Percentiles rank a stretch among this genome's conserved stretches.
Evolutionary conservation across 2,888 invertebrate genomes (phyloP).

Genomic region (Agrilus cyanescens): DNA sequence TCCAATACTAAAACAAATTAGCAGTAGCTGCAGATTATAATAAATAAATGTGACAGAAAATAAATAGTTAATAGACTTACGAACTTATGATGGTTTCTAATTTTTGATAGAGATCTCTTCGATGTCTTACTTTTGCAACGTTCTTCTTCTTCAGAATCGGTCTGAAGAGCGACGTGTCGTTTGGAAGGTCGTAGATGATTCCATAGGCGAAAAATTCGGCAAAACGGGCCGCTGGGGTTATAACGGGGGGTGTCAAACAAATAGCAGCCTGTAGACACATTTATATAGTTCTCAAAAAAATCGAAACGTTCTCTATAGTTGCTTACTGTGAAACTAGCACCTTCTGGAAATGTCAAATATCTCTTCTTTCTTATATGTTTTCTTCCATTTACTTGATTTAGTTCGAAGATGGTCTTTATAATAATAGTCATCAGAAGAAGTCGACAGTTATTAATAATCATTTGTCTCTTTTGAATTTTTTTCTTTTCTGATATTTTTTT

Average conservation of each 20-base stretch:
- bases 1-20: constrained; percentile 71
- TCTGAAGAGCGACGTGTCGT: constrained; percentile 36
- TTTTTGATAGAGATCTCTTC: constrained; percentile 56
- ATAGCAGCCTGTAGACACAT: constrained; percentile 37
- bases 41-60: neutral
- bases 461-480: too few relatives aligned
- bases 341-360: constrained; percentile 59
- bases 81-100: constrained; percentile 56
- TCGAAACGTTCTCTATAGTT: constrained; percentile 30
- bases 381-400: constrained; percentile 18
- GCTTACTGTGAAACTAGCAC: constrained; percentile 26
- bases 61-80: constrained; percentile 38
- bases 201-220: constrained; percentile 63
- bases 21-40: neutral
- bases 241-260: constrained; percentile 44
- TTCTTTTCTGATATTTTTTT: too few relatives aligned
- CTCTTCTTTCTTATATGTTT: constrained; percentile 46
- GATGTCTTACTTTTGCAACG: constrained; percentile 45
- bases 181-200: constrained; percentile 63
- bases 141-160: constrained; percentile 29
- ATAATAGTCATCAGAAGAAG: too few relatives aligned
- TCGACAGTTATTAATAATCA: too few relatives aligned
- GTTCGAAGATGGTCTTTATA: constrained; percentile 1
- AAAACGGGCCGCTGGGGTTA: constrained; percentile 44
- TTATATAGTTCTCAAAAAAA: constrained; percentile 10